Evolutionary conservation across 2,113 vertebrate genomes (phyloP).

Genomic region (Diphyllodes magnificus): DNA sequence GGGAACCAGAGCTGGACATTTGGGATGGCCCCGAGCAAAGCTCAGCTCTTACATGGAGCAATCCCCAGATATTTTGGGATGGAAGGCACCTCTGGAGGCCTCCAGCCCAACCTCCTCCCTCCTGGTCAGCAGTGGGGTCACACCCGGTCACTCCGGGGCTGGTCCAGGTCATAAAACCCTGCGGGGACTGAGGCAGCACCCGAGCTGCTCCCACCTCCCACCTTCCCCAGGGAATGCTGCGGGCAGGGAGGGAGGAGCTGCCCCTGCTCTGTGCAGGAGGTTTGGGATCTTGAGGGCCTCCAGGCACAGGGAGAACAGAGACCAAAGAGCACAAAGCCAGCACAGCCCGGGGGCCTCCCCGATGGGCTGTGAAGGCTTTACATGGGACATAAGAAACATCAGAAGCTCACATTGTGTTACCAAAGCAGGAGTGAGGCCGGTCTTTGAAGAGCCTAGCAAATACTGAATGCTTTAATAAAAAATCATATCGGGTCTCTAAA

Average conservation of each 20-base stretch:
- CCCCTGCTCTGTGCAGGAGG: neutral
- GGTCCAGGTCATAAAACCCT: neutral
- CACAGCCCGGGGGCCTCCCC: neutral
- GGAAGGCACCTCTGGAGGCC: neutral
- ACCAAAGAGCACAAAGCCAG: neutral
- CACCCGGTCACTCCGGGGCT: neutral
- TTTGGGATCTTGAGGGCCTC: neutral
- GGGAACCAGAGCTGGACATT: neutral
- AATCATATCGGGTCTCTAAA: neutral
- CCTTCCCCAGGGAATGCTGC: neutral
- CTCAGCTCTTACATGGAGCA: neutral
- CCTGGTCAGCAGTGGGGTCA: neutral
- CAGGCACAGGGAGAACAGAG: neutral
- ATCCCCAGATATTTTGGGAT: neutral
- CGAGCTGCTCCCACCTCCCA: neutral
- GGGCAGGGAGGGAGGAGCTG: neutral
- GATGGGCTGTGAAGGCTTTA: neutral
- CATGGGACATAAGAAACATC: neutral
- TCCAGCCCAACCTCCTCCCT: neutral
- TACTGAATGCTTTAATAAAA: neutral
- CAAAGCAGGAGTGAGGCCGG: neutral
- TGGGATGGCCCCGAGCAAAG: neutral
- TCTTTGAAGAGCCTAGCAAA: neutral
- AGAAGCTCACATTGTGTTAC: fast-evolving
- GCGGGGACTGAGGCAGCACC: fast-evolving